A percentile compares a stretch with the other conserved stretches of the same genome.
phyloP scores from a whole-genome alignment of 2,113 vertebrate genomes.

The Megaptera novaeangliae region DNA sequence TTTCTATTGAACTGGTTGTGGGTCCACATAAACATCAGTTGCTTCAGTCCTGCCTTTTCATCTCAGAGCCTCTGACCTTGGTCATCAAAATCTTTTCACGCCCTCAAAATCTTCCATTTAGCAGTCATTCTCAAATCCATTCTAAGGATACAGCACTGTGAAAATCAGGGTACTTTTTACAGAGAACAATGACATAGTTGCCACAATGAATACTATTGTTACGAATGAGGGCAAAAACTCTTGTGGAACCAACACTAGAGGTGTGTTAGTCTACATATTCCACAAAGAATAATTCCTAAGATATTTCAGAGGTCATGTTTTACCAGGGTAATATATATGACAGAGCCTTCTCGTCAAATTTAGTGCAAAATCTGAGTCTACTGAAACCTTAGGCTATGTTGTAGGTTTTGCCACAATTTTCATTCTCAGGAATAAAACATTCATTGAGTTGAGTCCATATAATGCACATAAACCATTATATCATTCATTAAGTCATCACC shows the following conservation, averaged over 20 bases:
- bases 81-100: not conserved
- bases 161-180: not conserved
- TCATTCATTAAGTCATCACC: not conserved
- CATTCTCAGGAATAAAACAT: not conserved
- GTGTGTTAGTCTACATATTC: not conserved
- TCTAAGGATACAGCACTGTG: not conserved
- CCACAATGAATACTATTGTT: not conserved
- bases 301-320: not conserved
- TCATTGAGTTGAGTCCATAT: not conserved
- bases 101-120: not conserved
- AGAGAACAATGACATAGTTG: not conserved
- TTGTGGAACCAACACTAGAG: not conserved
- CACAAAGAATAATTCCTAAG: not conserved
- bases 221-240: not conserved
- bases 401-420: not conserved
- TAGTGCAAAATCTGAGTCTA: not conserved
- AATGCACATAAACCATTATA: not conserved
- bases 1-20: not conserved
- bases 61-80: not conserved
- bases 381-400: not conserved
- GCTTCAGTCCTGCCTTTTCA: not conserved
- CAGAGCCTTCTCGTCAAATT: not conserved
- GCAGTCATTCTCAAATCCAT: not conserved
- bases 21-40: not conserved
- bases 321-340: not conserved